A percentile compares a stretch with the other conserved stretches of the same genome.
phyloP scores from a whole-genome alignment of 2,888 invertebrate genomes.

The Augiades crinisus region DNA sequence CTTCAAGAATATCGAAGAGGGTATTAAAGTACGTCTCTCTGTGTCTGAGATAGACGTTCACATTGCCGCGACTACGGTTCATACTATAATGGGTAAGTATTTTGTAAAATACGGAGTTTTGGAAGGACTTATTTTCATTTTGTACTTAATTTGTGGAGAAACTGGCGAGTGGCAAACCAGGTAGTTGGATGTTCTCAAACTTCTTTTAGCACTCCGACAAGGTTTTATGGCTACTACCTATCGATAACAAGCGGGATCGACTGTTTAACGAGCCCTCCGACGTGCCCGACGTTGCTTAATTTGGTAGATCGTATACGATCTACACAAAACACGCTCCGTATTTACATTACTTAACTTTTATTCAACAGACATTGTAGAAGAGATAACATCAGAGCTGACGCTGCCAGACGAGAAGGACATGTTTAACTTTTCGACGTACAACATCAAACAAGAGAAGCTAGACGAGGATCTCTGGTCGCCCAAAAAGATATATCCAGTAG shows the following conservation, averaged over 20 bases:
- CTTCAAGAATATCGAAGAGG: constrained; percentile 84
- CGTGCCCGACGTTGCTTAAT: too few species aligned
- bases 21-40: constrained; percentile 83
- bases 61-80: constrained; percentile 87
- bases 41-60: constrained; percentile 87
- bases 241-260: too few species aligned
- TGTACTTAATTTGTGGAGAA: too few species aligned
- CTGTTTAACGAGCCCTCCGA: too few species aligned
- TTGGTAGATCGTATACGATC: too few species aligned
- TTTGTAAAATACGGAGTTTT: too few species aligned
- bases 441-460: constrained; percentile 56
- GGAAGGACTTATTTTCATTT: too few species aligned
- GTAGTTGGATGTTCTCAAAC: too few species aligned
- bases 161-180: too few species aligned
- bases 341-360: constrained; percentile 29
- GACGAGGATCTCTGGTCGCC: constrained; percentile 88
- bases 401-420: constrained; percentile 74
- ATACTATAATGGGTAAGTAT: constrained; percentile 83
- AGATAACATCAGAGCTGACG: constrained; percentile 62
- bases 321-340: too few species aligned
- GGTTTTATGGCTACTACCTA: too few species aligned
- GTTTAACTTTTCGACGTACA: constrained; percentile 67
- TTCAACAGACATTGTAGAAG: constrained; percentile 71
- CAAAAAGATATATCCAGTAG: constrained; percentile 79
- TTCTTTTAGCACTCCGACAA: too few species aligned